These are phyloP conservation scores for Brachionus plicatilis DNA, from an alignment of 1,140 invertebrate genomes.

Conservation along the genomic window DNA sequence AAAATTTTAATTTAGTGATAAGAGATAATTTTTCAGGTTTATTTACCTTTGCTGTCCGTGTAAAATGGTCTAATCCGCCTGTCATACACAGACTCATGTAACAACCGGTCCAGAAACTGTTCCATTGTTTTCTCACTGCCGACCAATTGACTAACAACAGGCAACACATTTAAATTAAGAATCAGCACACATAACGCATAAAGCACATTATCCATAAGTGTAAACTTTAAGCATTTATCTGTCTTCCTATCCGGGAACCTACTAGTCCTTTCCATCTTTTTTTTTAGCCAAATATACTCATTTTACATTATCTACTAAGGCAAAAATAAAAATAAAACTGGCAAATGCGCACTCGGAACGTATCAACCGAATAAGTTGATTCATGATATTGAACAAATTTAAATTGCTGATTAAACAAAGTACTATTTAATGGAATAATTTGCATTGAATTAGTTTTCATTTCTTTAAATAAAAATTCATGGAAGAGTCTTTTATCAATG, in stretches of 20 bases:
- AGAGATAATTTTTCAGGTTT: background rate
- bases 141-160: slow-evolving; percentile 29
- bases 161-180: slow-evolving; percentile 16
- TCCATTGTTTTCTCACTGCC: slow-evolving; percentile 39
- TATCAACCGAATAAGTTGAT: background rate
- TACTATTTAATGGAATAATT: background rate
- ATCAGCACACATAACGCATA: background rate
- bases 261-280: background rate
- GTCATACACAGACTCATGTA: slow-evolving; percentile 35
- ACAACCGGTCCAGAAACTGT: slow-evolving; percentile 34
- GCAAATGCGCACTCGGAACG: background rate
- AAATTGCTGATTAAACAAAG: background rate
- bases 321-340: background rate
- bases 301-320: background rate
- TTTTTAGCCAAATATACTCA: background rate
- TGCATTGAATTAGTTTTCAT: background rate
- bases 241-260: background rate
- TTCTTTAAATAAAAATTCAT: background rate
- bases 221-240: background rate
- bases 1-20: background rate
- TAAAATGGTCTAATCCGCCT: slow-evolving; percentile 33
- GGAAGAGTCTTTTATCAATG: background rate
- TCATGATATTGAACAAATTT: background rate
- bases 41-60: slow-evolving; percentile 30
- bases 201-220: background rate